phyloP scores from a whole-genome alignment of 2,888 invertebrate genomes.

The Meghimatium bilineatum region DNA sequence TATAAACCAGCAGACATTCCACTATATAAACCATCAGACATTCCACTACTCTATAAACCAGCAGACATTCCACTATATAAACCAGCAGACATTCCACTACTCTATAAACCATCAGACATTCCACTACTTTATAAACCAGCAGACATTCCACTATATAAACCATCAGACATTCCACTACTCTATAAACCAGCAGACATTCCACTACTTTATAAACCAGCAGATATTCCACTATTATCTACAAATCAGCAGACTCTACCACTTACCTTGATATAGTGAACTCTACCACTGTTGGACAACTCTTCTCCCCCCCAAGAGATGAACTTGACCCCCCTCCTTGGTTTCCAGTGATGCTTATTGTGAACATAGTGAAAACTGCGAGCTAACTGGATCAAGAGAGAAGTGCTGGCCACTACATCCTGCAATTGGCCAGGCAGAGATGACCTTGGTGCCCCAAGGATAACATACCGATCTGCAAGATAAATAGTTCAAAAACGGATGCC shows the following conservation, averaged over 20 bases:
- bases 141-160: too few relatives aligned
- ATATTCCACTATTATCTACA: too few relatives aligned
- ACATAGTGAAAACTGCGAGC: conserved; percentile 58
- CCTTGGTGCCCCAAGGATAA: conserved; percentile 61
- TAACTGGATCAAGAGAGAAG: conserved; percentile 59
- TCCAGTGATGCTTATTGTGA: conserved; percentile 58
- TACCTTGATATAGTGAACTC: conserved; percentile 56
- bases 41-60: too few relatives aligned
- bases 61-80: too few relatives aligned
- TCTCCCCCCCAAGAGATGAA: conserved; percentile 62
- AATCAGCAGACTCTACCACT: not conserved
- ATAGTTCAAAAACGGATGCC: not conserved
- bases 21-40: too few relatives aligned
- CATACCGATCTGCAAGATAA: conserved; percentile 58
- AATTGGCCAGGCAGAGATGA: conserved; percentile 46
- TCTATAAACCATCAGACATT: too few relatives aligned
- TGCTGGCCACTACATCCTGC: conserved; percentile 53
- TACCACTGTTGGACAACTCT: conserved; percentile 56
- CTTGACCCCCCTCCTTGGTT: conserved; percentile 60
- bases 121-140: too few relatives aligned
- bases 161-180: too few relatives aligned
- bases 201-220: too few relatives aligned
- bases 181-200: too few relatives aligned
- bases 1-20: too few relatives aligned
- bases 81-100: too few relatives aligned